Conservation (phyloP, 2,797 vertebrate genomes). For the Mionectes olivaceus region DNA sequence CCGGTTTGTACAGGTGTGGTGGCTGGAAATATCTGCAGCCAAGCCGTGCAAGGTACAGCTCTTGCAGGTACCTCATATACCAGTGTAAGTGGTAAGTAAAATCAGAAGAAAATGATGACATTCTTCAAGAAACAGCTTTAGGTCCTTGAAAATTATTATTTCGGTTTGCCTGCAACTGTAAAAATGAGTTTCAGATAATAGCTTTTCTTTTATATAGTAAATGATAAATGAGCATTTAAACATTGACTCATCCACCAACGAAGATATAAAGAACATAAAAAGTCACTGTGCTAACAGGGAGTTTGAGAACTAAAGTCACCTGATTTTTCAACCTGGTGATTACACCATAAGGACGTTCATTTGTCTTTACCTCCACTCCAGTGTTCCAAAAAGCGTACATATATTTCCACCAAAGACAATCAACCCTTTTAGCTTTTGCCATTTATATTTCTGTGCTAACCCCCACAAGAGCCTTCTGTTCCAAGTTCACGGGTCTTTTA, state of each 20-base stretch:
- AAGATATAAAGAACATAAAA: conserved; percentile 80
- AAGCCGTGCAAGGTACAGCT: conserved; percentile 54
- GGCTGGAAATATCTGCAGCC: conserved; percentile 57
- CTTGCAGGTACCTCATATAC: conserved; percentile 72
- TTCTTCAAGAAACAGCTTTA: conserved; percentile 84
- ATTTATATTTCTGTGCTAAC: conserved; percentile 63
- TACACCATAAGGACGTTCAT: conserved; percentile 77
- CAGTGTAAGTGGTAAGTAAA: conserved; percentile 80
- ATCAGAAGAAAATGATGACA: conserved; percentile 80
- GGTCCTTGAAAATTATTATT: conserved; percentile 84
- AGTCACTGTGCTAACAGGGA: conserved; percentile 78
- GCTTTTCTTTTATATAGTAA: conserved; percentile 84
- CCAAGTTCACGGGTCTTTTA: conserved; percentile 57
- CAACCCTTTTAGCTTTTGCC: conserved; percentile 70
- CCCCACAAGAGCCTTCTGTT: conserved; percentile 45
- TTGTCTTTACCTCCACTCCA: conserved; percentile 76
- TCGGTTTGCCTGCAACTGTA: conserved; percentile 81
- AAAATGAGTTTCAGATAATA: conserved; percentile 84
- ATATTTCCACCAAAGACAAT: conserved; percentile 75
- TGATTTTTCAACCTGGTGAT: conserved; percentile 80
- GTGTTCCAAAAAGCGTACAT: conserved; percentile 70
- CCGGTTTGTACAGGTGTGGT: not conserved
- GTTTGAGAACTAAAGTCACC: conserved; percentile 76
- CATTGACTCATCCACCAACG: conserved; percentile 81
- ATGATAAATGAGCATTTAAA: conserved; percentile 82